These are phyloP conservation scores for Circaetus cinerascens DNA, from an alignment of 2,113 vertebrate genomes.

Conservation along the genomic window DNA sequence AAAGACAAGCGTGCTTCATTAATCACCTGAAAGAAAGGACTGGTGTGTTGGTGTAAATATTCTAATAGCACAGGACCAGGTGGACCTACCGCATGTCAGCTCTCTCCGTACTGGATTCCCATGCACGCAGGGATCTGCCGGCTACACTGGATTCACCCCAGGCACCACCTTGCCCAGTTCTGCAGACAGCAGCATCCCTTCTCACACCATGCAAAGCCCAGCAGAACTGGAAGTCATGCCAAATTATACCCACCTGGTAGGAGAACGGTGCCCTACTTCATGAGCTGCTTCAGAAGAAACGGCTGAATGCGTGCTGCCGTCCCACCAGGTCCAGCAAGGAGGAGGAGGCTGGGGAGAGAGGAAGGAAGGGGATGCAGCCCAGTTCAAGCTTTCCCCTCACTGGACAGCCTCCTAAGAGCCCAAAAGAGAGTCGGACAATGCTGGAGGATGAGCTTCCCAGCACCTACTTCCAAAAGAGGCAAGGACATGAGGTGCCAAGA, in stretches of 20 bases:
- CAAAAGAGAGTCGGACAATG: neutral
- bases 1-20: accelerated
- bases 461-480: neutral
- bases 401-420: neutral
- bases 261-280: neutral
- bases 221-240: neutral
- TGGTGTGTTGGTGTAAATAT: neutral
- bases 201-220: neutral
- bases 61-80: neutral
- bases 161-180: neutral
- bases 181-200: neutral
- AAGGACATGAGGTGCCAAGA: neutral
- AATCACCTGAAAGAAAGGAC: neutral
- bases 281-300: neutral
- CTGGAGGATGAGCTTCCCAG: neutral
- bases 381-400: neutral
- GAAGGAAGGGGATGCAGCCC: neutral
- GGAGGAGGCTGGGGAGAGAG: neutral
- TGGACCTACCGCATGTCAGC: neutral
- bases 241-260: neutral
- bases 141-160: neutral
- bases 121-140: accelerated
- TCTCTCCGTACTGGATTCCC: neutral
- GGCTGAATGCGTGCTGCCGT: accelerated
- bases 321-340: neutral